Evolutionary conservation across 2,797 vertebrate species (phyloP).

Genomic region (Cyclura pinguis): DNA sequence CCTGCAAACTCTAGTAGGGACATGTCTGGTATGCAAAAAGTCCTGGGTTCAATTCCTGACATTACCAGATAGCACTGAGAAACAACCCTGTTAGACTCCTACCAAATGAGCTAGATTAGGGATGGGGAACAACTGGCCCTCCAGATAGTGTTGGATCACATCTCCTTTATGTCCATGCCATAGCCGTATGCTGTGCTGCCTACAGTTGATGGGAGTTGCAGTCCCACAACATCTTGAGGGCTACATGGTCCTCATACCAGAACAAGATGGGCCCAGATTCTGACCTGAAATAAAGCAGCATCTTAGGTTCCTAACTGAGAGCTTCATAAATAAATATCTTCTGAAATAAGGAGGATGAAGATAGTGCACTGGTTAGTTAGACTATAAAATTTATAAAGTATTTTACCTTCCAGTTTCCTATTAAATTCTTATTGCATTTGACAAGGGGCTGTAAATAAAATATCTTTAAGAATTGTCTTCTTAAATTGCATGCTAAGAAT

Average conservation of each 20-base stretch:
- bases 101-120: neutral
- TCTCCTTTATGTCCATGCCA: neutral
- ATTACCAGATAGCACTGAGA: neutral
- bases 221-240: neutral
- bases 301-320: neutral
- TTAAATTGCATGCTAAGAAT: constrained; percentile 39
- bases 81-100: neutral
- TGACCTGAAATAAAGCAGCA: neutral
- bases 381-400: constrained; percentile 52
- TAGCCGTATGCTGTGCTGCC: neutral
- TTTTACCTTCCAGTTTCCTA: constrained; percentile 58
- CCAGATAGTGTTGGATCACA: neutral
- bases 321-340: neutral
- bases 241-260: no score
- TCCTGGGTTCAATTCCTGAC: neutral
- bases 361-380: constrained; percentile 59
- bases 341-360: neutral
- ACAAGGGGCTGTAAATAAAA: constrained; percentile 55
- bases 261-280: neutral
- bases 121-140: neutral
- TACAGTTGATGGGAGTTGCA: neutral
- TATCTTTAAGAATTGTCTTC: constrained; percentile 28
- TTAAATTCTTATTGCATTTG: constrained; percentile 54
- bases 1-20: neutral
- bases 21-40: neutral